Evolutionary conservation across 2,888 invertebrate species (phyloP), one percentile per base, ranked within the genome.

Genomic region (Nineta flava): DNA sequence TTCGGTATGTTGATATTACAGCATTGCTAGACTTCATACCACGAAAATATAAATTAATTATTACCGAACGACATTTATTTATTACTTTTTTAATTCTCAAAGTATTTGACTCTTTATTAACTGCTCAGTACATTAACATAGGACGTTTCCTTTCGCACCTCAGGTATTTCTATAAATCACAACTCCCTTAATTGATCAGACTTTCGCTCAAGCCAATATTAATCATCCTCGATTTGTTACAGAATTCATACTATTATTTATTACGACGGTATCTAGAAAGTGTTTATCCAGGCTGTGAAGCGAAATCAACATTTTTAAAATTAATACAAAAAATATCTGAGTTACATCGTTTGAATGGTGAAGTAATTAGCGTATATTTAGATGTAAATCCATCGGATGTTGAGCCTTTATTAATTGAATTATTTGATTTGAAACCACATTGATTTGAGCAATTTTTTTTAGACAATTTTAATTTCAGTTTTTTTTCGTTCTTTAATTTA

Each of bases 351-450:
- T 72, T 95, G 48, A 90, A 92, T 52, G 91, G 92, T 58, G 87
- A 88, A 58, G 83, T 94, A n/a, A 87, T 94, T 9, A 83, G 85
- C 38, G 88, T 94, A 4, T 90, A 93, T 65, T 73, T 95, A 21
- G 88, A 94, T 67, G 88, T 93, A 1, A 92, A 95, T 72, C 93
- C 95, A 31, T 76, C 81, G 52, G 81, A 85, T 62, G 87, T 96
- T 43, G 94, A 94, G 60, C 96, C 95, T 0, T 71, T 96, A 35
- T 73, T 96, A 44, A 84, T 94, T 64, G 95, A 96, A 74, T 92
- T 96, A 62, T 92, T 96, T 60, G 94, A 95, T 71, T 73, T 95
- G 53, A 92, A 92, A 62, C 81, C 70, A 61, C 67, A 67, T 54
- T 68, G 57, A 62, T 26, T n/a, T 26, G 26, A n/a, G 4, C 26